Conservation (phyloP, 2,113 vertebrate species). For the Brevimyrus niger region DNA sequence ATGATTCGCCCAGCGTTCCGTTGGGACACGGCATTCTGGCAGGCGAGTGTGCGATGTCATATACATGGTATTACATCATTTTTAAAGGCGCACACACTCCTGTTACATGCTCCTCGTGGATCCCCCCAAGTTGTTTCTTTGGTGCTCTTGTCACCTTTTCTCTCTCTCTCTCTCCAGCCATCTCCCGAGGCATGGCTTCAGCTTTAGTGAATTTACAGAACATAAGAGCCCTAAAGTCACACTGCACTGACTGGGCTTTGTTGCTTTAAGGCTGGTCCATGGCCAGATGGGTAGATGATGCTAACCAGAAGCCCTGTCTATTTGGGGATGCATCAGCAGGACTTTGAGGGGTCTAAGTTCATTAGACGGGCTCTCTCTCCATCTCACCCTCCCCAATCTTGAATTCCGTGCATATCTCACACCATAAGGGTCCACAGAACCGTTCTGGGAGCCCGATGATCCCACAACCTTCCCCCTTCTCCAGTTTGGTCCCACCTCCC, state of each 20-base stretch:
- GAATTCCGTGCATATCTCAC: background rate
- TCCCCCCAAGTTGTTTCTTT: background rate
- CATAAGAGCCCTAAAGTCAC: background rate
- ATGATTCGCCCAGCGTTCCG: background rate
- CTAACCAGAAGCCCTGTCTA: conserved; percentile 9
- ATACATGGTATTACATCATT: background rate
- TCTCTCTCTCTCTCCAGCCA: background rate
- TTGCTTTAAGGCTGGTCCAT: background rate
- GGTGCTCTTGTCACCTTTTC: background rate
- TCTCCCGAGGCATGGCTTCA: background rate
- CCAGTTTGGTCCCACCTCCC: background rate
- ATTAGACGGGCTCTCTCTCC: background rate
- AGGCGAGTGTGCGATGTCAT: background rate
- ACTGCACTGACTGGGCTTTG: background rate
- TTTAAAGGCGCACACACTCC: background rate
- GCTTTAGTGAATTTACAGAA: background rate
- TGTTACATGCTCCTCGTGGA: background rate
- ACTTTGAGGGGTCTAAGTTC: background rate
- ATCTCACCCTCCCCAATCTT: background rate
- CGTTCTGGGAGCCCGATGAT: background rate
- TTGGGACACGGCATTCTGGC: background rate
- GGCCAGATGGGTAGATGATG: background rate
- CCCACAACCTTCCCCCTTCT: background rate
- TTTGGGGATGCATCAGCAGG: conserved; percentile 2
- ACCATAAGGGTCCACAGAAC: background rate